Percentiles rank a stretch among this genome's conserved stretches.
phyloP scores from a whole-genome alignment of 2,797 vertebrate genomes.

The Pogoniulus pusillus region DNA sequence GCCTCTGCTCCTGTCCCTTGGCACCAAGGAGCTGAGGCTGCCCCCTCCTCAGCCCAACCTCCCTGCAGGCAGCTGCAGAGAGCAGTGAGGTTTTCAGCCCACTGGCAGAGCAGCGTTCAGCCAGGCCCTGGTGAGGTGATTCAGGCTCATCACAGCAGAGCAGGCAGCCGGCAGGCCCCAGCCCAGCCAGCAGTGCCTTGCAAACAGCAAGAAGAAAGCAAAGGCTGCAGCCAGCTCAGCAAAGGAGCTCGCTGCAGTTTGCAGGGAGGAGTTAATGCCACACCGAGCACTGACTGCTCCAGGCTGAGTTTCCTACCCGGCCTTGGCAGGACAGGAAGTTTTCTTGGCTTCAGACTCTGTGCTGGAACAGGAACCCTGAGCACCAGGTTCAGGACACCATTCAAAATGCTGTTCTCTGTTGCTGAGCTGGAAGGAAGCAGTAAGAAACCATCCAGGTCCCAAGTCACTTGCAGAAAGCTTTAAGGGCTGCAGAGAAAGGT shows the following conservation, averaged over 20 bases:
- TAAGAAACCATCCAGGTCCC: conserved; percentile 26
- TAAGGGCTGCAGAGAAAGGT: not conserved
- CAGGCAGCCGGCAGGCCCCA: not conserved
- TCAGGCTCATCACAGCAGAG: not conserved
- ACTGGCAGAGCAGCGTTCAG: not conserved
- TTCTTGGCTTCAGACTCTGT: conserved; percentile 37
- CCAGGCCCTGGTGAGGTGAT: not conserved
- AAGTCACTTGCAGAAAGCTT: not conserved
- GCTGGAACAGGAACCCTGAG: conserved; percentile 43
- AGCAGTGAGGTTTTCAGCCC: not conserved
- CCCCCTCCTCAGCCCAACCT: no score
- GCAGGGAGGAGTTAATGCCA: not conserved
- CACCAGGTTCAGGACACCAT: conserved; percentile 34
- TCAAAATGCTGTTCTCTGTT: conserved; percentile 9
- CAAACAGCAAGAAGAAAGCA: not conserved
- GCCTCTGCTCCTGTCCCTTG: no score
- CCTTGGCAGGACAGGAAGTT: conserved; percentile 64
- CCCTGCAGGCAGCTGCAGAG: no score
- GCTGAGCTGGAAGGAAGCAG: conserved; percentile 13
- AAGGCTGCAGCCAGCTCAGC: not conserved
- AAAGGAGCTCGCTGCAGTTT: not conserved
- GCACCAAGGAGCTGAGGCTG: no score
- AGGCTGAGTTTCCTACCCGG: not conserved
- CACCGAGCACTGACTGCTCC: not conserved
- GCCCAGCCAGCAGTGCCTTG: not conserved